Evolutionary conservation across 2,113 vertebrate genomes (phyloP), one percentile per base, ranked within the genome.

Genomic region (Xenotilapia flavipinnis): DNA sequence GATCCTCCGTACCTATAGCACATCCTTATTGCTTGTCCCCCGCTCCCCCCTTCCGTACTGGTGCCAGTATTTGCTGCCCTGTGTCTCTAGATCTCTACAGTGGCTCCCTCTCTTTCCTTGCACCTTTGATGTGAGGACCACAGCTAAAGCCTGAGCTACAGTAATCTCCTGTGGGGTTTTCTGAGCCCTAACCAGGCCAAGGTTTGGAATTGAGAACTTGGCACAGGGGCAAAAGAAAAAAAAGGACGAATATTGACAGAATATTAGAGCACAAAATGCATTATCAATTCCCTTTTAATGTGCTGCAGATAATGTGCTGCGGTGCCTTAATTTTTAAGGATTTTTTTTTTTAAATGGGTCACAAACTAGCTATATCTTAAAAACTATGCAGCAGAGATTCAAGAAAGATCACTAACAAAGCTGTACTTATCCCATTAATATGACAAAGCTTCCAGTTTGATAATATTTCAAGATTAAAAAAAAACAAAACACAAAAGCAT

Each of bases 91-190:
- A 75, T 33, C 82, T 68, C 88, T 85, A 75, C 81, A 42, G 60
- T 77, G 73, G 55, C 87, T 84, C 88, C 81, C 53, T 51, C 80
- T 45, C 77, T 89, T 73, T 85, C 31, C 47, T 62, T 75, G 40
- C 86, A 92, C 90, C 89, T 94, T 93, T 95, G 93, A 95, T 92
- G 92, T 94, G 85, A 82, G 47, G 85, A 90, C 89, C 90, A 92
- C 85, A 79, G 85, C 90, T 91, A 89, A 95, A 92, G 87, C 92
- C 83, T 47, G 28, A 81, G 86, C 68, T 94, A 3, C 45, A 77
- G 10, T 51, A 91, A 95, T 93, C 93, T 87, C 75, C 87, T 81
- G 79, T 79, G 82, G 88, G 87, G 79, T 83, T 90, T 90, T 79
- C 88, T 80, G 84, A 90, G 84, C 83, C 21, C 81, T 54, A 60